Evolutionary conservation across 2,888 invertebrate genomes (phyloP).

Genomic region (Drosophila subsilvestris): DNA sequence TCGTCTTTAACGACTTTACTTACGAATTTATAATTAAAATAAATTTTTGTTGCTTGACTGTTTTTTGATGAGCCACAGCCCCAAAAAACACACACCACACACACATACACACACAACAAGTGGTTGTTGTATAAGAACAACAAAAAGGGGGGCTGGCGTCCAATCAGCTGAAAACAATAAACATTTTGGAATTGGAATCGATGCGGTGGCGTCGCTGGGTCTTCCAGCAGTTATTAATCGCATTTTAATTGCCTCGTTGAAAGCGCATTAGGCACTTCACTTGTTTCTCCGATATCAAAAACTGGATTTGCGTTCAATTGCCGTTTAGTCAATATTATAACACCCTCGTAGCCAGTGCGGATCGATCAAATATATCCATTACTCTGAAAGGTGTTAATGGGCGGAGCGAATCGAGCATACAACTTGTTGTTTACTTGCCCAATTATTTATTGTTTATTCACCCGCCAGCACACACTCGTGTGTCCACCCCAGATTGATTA

Average conservation of each 20-base stretch:
- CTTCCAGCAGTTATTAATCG: slow-evolving; percentile 52
- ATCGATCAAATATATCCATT: slow-evolving; percentile 34
- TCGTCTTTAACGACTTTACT: slow-evolving; percentile 14
- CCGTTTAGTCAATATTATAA: slow-evolving; percentile 19
- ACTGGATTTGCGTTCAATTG: slow-evolving; percentile 51
- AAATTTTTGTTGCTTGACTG: slow-evolving; percentile 22
- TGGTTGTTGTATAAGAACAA: slow-evolving; percentile 28
- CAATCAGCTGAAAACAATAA: slow-evolving; percentile 24
- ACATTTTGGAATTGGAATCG: slow-evolving; percentile 9
- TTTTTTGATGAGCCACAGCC: slow-evolving; percentile 11
- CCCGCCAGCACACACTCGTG: slow-evolving; percentile 10
- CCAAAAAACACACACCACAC: slow-evolving; percentile 22
- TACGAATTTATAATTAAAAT: slow-evolving; percentile 52
- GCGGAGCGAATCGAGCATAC: slow-evolving; percentile 37
- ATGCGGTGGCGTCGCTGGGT: slow-evolving; percentile 19
- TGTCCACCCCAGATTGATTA: slow-evolving; percentile 36
- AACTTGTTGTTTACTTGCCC: slow-evolving; percentile 34
- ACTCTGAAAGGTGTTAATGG: slow-evolving; percentile 45
- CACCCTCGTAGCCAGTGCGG: slow-evolving; percentile 23
- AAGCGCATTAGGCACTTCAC: slow-evolving; percentile 48
- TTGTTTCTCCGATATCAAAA: slow-evolving; percentile 21
- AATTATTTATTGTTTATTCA: slow-evolving; percentile 20
- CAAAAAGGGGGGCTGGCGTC: slow-evolving; percentile 16
- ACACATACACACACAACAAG: slow-evolving; percentile 26
- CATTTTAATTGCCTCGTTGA: slow-evolving; percentile 65